Evolutionary conservation across 2,113 vertebrate genomes (phyloP).

Genomic region (Antidorcas marsupialis): DNA sequence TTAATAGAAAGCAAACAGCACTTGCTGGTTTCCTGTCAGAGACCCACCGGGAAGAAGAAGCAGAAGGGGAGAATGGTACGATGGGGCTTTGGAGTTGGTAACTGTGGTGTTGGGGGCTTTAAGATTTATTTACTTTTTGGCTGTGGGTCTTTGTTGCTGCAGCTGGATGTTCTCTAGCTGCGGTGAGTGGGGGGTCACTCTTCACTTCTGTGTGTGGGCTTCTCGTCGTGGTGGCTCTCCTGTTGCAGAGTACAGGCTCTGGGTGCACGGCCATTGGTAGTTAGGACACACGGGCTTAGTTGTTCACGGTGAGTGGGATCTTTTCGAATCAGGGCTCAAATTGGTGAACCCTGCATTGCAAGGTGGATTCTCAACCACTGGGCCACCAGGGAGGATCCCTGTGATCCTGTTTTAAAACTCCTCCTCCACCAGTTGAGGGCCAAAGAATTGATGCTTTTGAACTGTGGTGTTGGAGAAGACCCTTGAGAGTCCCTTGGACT

Average conservation of each 20-base stretch:
- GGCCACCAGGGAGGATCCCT: background rate
- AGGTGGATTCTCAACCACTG: background rate
- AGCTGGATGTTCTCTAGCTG: background rate
- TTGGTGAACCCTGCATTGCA: background rate
- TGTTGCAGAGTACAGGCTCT: background rate
- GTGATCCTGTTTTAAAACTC: background rate
- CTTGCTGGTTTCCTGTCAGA: background rate
- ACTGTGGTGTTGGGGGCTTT: background rate
- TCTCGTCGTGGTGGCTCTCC: background rate
- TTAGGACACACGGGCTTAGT: fast-evolving
- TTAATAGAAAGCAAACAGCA: background rate
- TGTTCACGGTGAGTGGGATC: background rate
- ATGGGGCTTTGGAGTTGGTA: background rate
- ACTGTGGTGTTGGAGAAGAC: background rate
- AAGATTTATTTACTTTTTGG: background rate
- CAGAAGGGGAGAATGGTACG: background rate
- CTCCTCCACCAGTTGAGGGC: background rate
- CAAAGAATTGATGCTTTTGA: background rate
- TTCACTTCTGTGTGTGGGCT: background rate
- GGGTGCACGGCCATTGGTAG: fast-evolving
- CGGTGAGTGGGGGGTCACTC: background rate
- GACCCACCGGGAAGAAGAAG: background rate
- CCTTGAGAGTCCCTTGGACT: background rate
- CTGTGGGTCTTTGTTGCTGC: background rate
- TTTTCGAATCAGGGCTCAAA: background rate